phyloP scores from a whole-genome alignment of 1,140 invertebrate species.

The Capitella teleta region DNA sequence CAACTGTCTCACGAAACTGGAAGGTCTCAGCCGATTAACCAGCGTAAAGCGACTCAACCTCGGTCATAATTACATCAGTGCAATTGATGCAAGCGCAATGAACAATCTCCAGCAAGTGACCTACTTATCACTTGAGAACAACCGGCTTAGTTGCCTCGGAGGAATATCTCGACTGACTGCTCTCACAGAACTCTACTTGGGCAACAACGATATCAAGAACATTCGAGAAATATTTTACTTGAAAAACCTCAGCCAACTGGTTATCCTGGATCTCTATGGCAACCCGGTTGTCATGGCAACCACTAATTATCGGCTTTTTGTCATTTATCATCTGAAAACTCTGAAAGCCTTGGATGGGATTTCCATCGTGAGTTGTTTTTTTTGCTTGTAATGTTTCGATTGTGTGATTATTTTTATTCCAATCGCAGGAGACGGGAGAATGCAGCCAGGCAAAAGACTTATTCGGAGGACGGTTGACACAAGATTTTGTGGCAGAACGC shows the following conservation, averaged over 20 bases:
- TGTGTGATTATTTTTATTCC: not conserved
- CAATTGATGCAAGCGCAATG: constrained; percentile 43
- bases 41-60: constrained; percentile 78
- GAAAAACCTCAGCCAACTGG: constrained; percentile 29
- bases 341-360: constrained; percentile 39
- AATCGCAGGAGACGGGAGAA: constrained; percentile 31
- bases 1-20: constrained; percentile 73
- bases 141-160: constrained; percentile 14
- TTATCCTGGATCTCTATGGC: constrained; percentile 37
- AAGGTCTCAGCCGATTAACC: constrained; percentile 66
- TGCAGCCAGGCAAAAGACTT: constrained; percentile 32
- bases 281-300: constrained; percentile 34
- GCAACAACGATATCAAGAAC: constrained; percentile 36
- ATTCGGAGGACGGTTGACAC: constrained; percentile 39
- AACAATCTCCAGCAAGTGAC: constrained; percentile 20
- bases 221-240: constrained; percentile 37
- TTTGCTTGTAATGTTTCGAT: not conserved
- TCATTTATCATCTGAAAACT: constrained; percentile 38
- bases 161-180: constrained; percentile 13
- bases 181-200: constrained; percentile 36
- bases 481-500: constrained; percentile 40
- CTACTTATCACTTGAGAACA: constrained; percentile 35
- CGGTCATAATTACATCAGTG: constrained; percentile 65
- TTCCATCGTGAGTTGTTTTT: constrained; percentile 23
- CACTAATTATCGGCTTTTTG: constrained; percentile 40